Base-by-base conservation (phyloP, 2,797 vertebrate species). In the Otus scops region DNA sequence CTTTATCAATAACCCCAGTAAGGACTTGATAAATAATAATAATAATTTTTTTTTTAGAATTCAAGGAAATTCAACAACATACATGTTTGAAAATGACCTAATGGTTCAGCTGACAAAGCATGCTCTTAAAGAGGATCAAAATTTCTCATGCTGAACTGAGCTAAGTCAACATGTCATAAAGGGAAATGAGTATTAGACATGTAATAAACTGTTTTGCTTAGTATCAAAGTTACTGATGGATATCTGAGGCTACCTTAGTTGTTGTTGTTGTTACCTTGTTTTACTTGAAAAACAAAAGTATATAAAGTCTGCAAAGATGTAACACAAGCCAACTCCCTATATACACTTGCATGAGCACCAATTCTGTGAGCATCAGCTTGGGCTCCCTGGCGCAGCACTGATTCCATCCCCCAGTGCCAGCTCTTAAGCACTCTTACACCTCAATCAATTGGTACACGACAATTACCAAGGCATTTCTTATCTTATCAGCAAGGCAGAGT, bases 401-500 rank as follows among this genome's bases (percentile, higher is more conserved):
- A n/a, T 15, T 22, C 18, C 36, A 32, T 38, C 11, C 26, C 47
- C 12, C 14, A 10, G 26, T 23, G 24, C 26, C 41, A 41, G 57
- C 18, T 36, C 43, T 50, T 30, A 12, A 56, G 51, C 22, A 15
- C 50, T 48, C 34, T 15, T 26, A n/a, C 21, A 10, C 1, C 7
- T 41, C 3, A 1, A 9, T 23, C 3, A 3, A 28, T 13, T 2
- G 2, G 16, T 67, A 27, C 10, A 4, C 2, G 1, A 21, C 20
- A 16, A 20, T 48, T 63, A 12, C 28, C 70, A 51, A 1, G 6
- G 43, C 13, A 45, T 61, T 63, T 38, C 53, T 51, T 68, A 47
- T 34, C 69, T 47, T 48, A 56, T 11, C n/a, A 57, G 28, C 43
- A 57, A 50, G 36, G 41, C 26, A 65, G 47, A 34, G 9, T 61